Conservation (phyloP, 2,797 vertebrate species). For the Bucorvus abyssinicus region DNA sequence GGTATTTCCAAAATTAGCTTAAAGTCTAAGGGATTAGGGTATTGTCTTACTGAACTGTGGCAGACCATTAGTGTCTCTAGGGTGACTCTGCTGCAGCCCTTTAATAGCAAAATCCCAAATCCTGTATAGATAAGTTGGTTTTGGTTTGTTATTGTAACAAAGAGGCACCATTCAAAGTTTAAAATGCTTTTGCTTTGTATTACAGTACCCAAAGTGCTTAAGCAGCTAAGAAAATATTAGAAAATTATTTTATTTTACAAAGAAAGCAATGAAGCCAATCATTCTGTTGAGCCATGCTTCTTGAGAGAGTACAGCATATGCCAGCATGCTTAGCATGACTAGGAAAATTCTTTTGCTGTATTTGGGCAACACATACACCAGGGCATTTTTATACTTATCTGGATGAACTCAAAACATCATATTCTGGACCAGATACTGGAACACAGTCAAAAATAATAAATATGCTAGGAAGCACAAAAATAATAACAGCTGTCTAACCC, state of each 20-base stretch:
- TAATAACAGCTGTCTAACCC: not conserved
- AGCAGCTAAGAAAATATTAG: not conserved
- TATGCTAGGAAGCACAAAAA: not conserved
- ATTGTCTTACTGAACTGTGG: not conserved
- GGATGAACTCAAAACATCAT: not conserved
- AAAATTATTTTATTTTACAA: not conserved
- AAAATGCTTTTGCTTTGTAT: not conserved
- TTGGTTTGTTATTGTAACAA: not conserved
- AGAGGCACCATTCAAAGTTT: not conserved
- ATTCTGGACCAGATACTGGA: not conserved
- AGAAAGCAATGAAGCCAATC: not conserved
- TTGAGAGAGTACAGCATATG: not conserved
- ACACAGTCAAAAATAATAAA: not conserved
- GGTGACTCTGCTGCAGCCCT: not conserved
- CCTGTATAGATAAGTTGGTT: not conserved
- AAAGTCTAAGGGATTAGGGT: conserved; percentile 25
- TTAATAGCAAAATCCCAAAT: conserved; percentile 12
- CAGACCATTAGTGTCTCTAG: not conserved
- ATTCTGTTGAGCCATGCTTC: not conserved
- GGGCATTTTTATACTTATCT: not conserved
- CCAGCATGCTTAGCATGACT: not conserved
- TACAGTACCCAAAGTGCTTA: not conserved
- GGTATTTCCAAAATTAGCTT: conserved; percentile 46
- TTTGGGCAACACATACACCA: not conserved
- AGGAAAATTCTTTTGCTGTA: not conserved